A percentile compares a stretch with the other conserved stretches of the same genome.
phyloP scores from a whole-genome alignment of 1,140 invertebrate species.

The Panagrolaimus sp. region DNA sequence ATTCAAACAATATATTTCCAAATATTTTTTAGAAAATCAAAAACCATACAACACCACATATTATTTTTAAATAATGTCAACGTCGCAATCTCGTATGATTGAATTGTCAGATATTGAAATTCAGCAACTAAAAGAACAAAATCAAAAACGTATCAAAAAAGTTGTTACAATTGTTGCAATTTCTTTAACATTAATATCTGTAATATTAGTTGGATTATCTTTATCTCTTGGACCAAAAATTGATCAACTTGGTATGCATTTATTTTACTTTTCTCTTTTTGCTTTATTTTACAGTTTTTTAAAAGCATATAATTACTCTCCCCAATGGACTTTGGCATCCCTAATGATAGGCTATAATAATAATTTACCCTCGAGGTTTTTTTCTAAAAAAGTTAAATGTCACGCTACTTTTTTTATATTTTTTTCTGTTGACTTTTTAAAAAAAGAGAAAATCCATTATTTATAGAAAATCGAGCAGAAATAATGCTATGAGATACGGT shows the following conservation, averaged over 20 bases:
- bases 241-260: constrained; percentile 43
- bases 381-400: neutral
- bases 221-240: constrained; percentile 51
- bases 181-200: constrained; percentile 34
- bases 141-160: constrained; percentile 47
- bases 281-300: no score
- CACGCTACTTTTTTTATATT: constrained; percentile 23
- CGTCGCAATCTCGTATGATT: constrained; percentile 25
- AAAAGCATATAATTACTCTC: no score
- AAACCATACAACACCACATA: no score
- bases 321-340: no score
- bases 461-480: no score
- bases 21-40: neutral
- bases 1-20: neutral
- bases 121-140: constrained; percentile 49
- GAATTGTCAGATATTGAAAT: constrained; percentile 43
- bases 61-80: no score
- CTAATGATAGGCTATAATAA: neutral
- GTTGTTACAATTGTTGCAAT: constrained; percentile 41
- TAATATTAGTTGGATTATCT: constrained; percentile 44
- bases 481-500: no score
- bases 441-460: neutral
- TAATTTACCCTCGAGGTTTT: neutral
- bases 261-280: neutral
- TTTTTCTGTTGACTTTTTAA: constrained; percentile 2